Base-by-base conservation (phyloP, 1,140 invertebrate species). In the Euura saliciscinereae region DNA sequence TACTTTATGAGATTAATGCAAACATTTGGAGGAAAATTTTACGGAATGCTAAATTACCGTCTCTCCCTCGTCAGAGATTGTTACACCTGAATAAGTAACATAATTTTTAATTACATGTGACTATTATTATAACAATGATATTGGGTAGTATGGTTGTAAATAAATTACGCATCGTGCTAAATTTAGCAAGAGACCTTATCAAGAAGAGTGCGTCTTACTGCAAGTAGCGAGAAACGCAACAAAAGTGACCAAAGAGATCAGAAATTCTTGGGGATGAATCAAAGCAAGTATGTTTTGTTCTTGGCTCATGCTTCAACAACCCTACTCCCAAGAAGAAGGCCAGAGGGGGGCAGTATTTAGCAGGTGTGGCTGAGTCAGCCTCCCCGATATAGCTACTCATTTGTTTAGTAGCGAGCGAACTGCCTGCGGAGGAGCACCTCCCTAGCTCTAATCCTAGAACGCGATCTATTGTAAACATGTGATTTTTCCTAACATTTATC, bases 221-320 rank as follows among this genome's bases (percentile, higher is more conserved):
- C 59, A 74, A 76, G 79, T 72, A 75, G 68, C 66, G 66, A 65
- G 66, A 73, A 65, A 45, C 45, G 45, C 65, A 51, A 72, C 51
- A 73, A 74, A 74, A 71, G 42, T 70, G 64, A 11, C n/a, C 51
- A 45, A 74, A 76, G 66, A 74, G 65, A 46, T 68, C 64, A 45
- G 68, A 77, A 72, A 78, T 77, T 75, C 69, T 73, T 65, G 75
- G 76, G 78, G 74, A 80, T 81, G 79, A 81, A 81, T 80, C 77
- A 81, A 80, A 78, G 68, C 66, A 45, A 68, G 75, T 42, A 75
- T 83, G 86, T 88, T 88, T 85, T 88, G 76, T 88, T 87, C 84
- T 87, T 86, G 79, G 79, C 79, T 79, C 74, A 69, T 51, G 43
- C 64, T 66, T 11, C 42, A 44, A n/a, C 65, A 44, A 45, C 64